Percentiles rank a stretch among this genome's conserved stretches.
These are phyloP conservation scores for Leucopternis melanops DNA, from an alignment of 2,113 vertebrate species.

Conservation along the genomic window DNA sequence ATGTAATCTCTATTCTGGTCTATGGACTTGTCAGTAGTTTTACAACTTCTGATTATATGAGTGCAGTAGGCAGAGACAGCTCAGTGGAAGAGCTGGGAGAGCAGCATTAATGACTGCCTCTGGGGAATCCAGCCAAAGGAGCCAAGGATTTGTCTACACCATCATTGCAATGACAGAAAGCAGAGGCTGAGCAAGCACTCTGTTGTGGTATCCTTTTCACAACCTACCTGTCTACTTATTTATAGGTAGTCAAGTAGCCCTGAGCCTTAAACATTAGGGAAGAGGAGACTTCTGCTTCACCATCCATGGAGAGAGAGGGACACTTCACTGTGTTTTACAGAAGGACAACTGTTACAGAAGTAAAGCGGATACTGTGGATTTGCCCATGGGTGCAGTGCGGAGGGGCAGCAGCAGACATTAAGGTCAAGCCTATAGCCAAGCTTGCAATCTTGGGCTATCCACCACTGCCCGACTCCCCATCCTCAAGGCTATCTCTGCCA, in stretches of 20 bases:
- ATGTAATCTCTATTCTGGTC: conserved; percentile 19
- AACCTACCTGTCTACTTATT: background rate
- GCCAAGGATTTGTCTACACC: background rate
- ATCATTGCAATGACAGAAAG: background rate
- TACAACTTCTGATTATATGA: background rate
- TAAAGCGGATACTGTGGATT: background rate
- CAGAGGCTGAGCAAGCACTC: background rate
- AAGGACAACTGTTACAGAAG: background rate
- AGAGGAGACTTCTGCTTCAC: background rate
- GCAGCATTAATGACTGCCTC: background rate
- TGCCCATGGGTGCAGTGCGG: background rate
- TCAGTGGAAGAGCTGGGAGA: background rate
- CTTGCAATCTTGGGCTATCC: background rate
- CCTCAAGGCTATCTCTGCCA: background rate
- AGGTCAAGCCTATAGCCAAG: background rate
- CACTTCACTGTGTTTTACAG: background rate
- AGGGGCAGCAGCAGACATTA: background rate
- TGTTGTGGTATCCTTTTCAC: background rate
- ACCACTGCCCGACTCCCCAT: background rate
- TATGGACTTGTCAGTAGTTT: conserved; percentile 29
- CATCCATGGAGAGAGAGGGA: background rate
- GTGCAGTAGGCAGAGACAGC: background rate
- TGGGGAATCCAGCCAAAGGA: background rate
- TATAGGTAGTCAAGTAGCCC: background rate
- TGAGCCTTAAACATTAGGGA: background rate